Percentiles rank a stretch among this genome's conserved stretches.
Conservation (phyloP, 2,888 invertebrate species). For the Cryptocheilus praepositus region DNA sequence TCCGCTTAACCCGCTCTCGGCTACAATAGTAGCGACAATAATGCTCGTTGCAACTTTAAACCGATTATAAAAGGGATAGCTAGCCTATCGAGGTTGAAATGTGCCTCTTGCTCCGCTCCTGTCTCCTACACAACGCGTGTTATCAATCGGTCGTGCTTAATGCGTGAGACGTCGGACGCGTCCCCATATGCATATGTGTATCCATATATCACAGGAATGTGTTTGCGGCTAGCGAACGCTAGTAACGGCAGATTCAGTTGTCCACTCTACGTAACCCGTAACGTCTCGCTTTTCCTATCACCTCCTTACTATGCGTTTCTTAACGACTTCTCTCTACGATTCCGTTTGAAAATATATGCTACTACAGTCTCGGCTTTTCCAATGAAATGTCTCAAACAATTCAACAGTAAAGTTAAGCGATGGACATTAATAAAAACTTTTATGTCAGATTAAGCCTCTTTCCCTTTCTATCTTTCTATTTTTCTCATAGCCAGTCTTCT, state of each 20-base stretch:
- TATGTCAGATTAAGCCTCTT: slow-evolving; percentile 51
- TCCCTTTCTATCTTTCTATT: slow-evolving; percentile 23
- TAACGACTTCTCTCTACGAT: slow-evolving; percentile 24
- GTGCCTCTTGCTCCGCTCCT: slow-evolving; percentile 46
- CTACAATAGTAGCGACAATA: too few relatives aligned
- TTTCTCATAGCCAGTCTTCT: slow-evolving; percentile 53
- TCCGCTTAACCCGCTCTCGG: too few relatives aligned
- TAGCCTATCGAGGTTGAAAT: slow-evolving; percentile 50
- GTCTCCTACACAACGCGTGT: slow-evolving; percentile 23
- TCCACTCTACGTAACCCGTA: slow-evolving; percentile 66
- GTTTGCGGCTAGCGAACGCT: slow-evolving; percentile 65
- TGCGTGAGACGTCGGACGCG: slow-evolving; percentile 57
- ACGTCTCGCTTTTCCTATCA: slow-evolving; percentile 55
- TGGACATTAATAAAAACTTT: slow-evolving; percentile 26
- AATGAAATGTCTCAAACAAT: slow-evolving; percentile 39
- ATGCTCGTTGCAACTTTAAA: too few relatives aligned
- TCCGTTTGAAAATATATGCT: slow-evolving; percentile 52
- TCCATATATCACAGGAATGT: slow-evolving; percentile 67
- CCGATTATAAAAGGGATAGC: too few relatives aligned
- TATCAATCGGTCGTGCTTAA: slow-evolving; percentile 47
- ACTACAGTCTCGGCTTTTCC: slow-evolving; percentile 47
- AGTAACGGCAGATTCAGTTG: slow-evolving; percentile 55
- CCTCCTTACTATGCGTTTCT: too few relatives aligned
- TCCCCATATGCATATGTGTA: too few relatives aligned
- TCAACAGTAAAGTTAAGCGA: slow-evolving; percentile 39